Percentiles rank a stretch among this genome's conserved stretches.
These are phyloP conservation scores for Adelges cooleyi DNA, from an alignment of 1,140 invertebrate species.

Conservation along the genomic window DNA sequence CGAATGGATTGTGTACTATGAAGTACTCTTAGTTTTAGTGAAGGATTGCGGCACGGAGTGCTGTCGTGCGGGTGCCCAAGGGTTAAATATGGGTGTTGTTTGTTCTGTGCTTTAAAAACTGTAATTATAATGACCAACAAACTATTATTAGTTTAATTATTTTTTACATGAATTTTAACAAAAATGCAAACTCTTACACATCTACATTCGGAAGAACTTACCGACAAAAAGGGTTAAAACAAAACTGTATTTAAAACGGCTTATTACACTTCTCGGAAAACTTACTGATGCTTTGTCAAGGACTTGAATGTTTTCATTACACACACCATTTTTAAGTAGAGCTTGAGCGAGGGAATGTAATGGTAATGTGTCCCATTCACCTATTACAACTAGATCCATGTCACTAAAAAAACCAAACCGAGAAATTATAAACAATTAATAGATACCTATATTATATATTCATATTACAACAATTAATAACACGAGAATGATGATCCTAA, in stretches of 20 bases:
- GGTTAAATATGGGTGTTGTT: too few relatives aligned
- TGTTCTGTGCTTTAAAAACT: too few relatives aligned
- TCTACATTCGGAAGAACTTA: too few relatives aligned
- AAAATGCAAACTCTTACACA: too few relatives aligned
- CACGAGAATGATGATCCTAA: conserved; percentile 37
- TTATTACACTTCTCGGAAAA: too few relatives aligned
- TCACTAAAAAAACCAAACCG: conserved; percentile 71
- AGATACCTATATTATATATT: background rate
- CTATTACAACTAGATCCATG: conserved; percentile 93
- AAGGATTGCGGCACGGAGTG: background rate
- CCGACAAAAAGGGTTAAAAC: too few relatives aligned
- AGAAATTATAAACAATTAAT: conserved; percentile 27
- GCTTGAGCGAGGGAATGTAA: conserved; percentile 80
- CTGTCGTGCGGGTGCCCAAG: background rate
- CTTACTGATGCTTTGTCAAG: conserved; percentile 87
- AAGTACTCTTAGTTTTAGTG: background rate
- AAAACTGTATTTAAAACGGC: too few relatives aligned
- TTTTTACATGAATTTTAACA: too few relatives aligned
- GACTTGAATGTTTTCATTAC: conserved; percentile 83
- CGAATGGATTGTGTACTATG: background rate
- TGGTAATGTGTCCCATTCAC: conserved; percentile 84
- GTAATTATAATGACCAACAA: too few relatives aligned
- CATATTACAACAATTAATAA: background rate
- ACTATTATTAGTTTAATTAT: too few relatives aligned
- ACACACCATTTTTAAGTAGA: conserved; percentile 75